These are phyloP conservation scores for Hydrophis major DNA, from an alignment of 2,797 vertebrate species.

Conservation along the genomic window DNA sequence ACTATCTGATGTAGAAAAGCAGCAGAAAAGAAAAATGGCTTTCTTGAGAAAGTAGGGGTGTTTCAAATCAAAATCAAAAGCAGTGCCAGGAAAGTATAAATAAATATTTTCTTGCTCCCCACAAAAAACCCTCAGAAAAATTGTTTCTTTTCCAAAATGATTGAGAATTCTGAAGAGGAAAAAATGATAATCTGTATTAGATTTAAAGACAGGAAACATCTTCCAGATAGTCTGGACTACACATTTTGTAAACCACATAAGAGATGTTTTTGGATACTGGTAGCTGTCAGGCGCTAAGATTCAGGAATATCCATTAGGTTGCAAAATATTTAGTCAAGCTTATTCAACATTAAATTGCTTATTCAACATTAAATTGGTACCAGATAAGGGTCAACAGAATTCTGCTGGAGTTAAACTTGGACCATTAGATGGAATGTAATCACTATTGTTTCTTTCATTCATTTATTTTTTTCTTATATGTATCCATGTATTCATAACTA, in stretches of 20 bases:
- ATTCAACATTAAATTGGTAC: background rate
- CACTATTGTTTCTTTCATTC: too few relatives aligned
- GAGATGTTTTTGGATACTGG: background rate
- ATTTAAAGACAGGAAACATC: background rate
- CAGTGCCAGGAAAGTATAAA: background rate
- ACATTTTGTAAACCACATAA: background rate
- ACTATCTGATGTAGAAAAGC: background rate
- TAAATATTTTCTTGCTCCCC: background rate
- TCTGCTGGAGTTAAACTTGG: background rate
- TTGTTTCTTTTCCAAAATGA: background rate
- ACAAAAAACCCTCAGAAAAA: background rate
- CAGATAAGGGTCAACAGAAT: background rate
- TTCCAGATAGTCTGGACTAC: background rate
- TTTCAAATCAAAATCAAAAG: background rate
- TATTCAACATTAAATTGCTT: background rate
- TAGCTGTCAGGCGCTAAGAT: background rate
- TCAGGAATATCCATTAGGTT: background rate
- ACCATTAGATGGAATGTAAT: background rate
- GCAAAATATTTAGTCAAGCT: background rate
- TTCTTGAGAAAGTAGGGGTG: background rate
- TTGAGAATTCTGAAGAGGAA: background rate
- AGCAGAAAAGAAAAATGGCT: background rate
- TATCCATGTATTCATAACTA: too few relatives aligned
- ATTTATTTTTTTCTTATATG: too few relatives aligned
- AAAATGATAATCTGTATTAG: background rate